Percentiles rank a stretch among this genome's conserved stretches.
These are phyloP conservation scores for Apaloderma vittatum DNA, from an alignment of 2,113 vertebrate species.

Conservation along the genomic window DNA sequence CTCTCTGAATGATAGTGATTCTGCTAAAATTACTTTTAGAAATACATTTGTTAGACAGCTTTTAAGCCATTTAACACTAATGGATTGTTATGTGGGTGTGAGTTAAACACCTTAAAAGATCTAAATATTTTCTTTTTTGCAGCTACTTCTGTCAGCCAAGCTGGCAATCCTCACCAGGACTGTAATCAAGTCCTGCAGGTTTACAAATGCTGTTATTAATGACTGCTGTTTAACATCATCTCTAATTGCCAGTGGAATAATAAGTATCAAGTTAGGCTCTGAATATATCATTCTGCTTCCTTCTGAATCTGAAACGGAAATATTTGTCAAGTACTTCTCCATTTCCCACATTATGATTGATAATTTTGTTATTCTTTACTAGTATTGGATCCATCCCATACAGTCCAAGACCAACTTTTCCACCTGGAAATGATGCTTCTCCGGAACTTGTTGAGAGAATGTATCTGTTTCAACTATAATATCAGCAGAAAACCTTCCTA, in stretches of 20 bases:
- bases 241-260: constrained; percentile 25
- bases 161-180: constrained; percentile 32
- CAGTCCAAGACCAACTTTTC: constrained; percentile 10
- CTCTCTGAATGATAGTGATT: neutral
- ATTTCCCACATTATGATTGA: neutral
- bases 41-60: constrained; percentile 10
- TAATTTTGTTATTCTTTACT: constrained; percentile 11
- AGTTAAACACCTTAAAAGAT: constrained; percentile 26
- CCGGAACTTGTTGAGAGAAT: neutral
- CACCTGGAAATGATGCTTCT: constrained; percentile 4
- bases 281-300: constrained; percentile 10
- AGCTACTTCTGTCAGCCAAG: constrained; percentile 44
- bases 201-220: constrained; percentile 39
- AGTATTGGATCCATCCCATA: neutral
- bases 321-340: neutral
- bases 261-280: constrained; percentile 2
- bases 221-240: constrained; percentile 38
- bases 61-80: constrained; percentile 39
- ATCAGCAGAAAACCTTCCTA: neutral
- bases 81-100: neutral
- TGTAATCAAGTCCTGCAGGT: constrained; percentile 29
- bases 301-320: constrained; percentile 45
- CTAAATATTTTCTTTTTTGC: constrained; percentile 52
- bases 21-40: constrained; percentile 13
- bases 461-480: neutral